These are phyloP conservation scores for Macaria liturata DNA, from an alignment of 2,888 invertebrate species.

Conservation along the genomic window DNA sequence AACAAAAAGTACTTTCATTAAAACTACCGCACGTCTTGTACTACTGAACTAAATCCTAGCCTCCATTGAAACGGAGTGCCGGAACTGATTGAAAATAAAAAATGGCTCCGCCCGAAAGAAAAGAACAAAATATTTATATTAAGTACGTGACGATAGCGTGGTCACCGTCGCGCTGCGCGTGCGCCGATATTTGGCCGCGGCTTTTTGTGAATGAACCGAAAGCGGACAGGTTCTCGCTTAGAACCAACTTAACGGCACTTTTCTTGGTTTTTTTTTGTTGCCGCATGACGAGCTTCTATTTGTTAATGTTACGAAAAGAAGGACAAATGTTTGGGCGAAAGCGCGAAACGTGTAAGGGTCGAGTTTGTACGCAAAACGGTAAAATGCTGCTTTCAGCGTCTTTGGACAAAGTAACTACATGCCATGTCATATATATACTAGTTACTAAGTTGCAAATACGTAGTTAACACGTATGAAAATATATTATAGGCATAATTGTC, in stretches of 20 bases:
- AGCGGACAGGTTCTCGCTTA: slow-evolving; percentile 65
- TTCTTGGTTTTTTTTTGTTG: slow-evolving; percentile 31
- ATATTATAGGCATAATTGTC: no score
- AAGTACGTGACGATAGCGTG: slow-evolving; percentile 57
- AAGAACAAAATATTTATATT: slow-evolving; percentile 51
- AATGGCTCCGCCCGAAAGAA: slow-evolving; percentile 42
- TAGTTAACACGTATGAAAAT: no score
- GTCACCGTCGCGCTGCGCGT: slow-evolving; percentile 62
- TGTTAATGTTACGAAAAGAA: slow-evolving; percentile 28
- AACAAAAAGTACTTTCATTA: slow-evolving; percentile 37
- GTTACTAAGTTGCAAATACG: no score
- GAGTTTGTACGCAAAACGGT: slow-evolving; percentile 9
- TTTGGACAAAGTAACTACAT: neutral
- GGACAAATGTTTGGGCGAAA: slow-evolving; percentile 17
- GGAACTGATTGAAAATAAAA: slow-evolving; percentile 43
- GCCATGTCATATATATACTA: neutral
- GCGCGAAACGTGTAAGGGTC: slow-evolving; percentile 15
- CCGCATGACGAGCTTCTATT: slow-evolving; percentile 23
- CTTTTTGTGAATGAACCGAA: slow-evolving; percentile 75
- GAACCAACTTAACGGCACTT: slow-evolving; percentile 75
- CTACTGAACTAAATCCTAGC: slow-evolving; percentile 39
- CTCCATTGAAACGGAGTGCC: slow-evolving; percentile 36
- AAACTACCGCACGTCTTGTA: slow-evolving; percentile 34
- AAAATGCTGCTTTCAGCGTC: neutral
- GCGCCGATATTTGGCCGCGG: slow-evolving; percentile 60